A percentile compares a stretch with the other conserved stretches of the same genome.
Conservation (phyloP, 2,888 invertebrate genomes). For the Oscheius sp. region DNA sequence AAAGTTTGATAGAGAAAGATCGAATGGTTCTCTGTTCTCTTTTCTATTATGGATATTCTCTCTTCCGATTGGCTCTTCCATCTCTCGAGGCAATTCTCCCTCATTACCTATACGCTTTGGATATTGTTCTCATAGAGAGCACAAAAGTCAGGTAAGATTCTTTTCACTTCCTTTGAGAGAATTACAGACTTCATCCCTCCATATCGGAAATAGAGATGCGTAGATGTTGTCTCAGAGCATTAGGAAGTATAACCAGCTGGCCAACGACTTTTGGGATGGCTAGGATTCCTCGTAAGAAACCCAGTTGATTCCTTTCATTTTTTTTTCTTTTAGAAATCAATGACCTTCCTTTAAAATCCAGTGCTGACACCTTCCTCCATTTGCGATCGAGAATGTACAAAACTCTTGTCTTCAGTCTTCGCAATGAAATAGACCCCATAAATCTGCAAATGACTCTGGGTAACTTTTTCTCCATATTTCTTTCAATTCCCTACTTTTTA, state of each 20-base stretch:
- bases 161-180: not conserved
- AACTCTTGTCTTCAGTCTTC: constrained; percentile 82
- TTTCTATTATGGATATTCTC: constrained; percentile 74
- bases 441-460: constrained; percentile 87
- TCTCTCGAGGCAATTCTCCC: constrained; percentile 89
- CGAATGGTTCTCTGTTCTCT: constrained; percentile 66
- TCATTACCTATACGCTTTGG: constrained; percentile 86
- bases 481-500: constrained; percentile 16
- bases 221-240: constrained; percentile 87
- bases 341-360: constrained; percentile 45
- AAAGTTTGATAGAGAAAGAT: constrained; percentile 74
- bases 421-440: constrained; percentile 84
- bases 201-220: constrained; percentile 76
- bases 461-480: constrained; percentile 44
- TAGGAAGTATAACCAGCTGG: constrained; percentile 88
- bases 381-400: constrained; percentile 80
- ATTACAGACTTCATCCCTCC: constrained; percentile 66
- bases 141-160: constrained; percentile 59
- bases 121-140: constrained; percentile 84
- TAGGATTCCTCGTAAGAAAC: constrained; percentile 51
- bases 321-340: constrained; percentile 37
- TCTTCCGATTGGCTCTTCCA: constrained; percentile 85
- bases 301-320: not conserved
- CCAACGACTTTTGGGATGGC: constrained; percentile 85
- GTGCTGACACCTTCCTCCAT: constrained; percentile 74